Base-by-base conservation (phyloP, 2,888 invertebrate genomes). In the Petrolisthes cinctipes region DNA sequence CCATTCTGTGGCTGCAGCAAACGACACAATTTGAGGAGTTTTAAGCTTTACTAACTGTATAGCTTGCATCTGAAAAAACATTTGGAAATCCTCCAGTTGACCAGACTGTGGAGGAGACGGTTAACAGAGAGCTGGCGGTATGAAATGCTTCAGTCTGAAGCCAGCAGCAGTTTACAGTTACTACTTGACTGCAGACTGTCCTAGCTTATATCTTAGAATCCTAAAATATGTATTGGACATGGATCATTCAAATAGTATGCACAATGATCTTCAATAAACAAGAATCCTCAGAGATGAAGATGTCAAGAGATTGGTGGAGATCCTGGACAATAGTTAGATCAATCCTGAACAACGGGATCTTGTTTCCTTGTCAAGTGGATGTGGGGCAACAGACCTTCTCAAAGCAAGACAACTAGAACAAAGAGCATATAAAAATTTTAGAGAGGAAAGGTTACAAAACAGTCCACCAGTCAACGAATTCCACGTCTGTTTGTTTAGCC, bases 81-180 rank as follows among this genome's bases (percentile, higher is more conserved):
- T 81, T 81, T 61, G 81, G 61, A 6, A 54, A 54, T 20, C 6
- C 61, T 17, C 57, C 61, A 57, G 61, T 81, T n/a, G 81, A 57
- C 81, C 81, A 81, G 81, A 81, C 81, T 9, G 20, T 81, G 7
- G 81, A 81, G 17, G 81, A 81, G 37, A 81, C 81, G 5, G 66
- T 81, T 17, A 56, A 81, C 66, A 56, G 53, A 20, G 81, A 81
- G n/a, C n/a, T n/a, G n/a, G n/a, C n/a, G n/a, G 61, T 23, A 9
- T 61, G 61, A 81, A 61, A 7, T n/a, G 81, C 9, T 57, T 81
- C 57, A 71, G 83, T 37, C 54, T 71, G 14, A 83, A 83, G 2
- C 7, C 37, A 54, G 71, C 6, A 68, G 83, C 71, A 54, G 71
- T 83, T 5, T 14, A 61, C 53, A n/a, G n/a, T n/a, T n/a, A n/a